phyloP scores from a whole-genome alignment of 2,797 vertebrate genomes.

The Botia almorhae region DNA sequence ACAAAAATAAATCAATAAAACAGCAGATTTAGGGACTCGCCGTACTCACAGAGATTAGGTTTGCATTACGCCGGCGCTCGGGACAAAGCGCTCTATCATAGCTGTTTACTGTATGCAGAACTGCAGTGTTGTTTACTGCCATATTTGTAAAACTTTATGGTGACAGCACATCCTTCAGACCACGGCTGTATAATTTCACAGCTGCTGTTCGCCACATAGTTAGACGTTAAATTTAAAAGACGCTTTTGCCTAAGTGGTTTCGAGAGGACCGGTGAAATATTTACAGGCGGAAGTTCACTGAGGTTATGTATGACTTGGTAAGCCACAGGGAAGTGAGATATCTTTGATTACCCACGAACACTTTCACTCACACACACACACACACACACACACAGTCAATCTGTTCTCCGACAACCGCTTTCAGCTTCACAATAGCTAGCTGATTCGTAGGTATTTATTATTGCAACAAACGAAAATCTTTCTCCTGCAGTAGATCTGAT shows the following conservation, averaged over 20 bases:
- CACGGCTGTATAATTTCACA: conserved; percentile 56
- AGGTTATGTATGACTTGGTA: conserved; percentile 64
- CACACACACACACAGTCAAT: not conserved
- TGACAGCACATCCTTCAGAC: conserved; percentile 43
- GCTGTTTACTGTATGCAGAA: conserved; percentile 26
- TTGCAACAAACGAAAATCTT: conserved; percentile 32
- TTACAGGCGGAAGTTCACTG: conserved; percentile 70
- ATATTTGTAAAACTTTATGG: conserved; percentile 32
- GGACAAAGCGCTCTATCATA: conserved; percentile 27
- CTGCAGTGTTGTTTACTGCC: conserved; percentile 41
- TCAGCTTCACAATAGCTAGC: not conserved
- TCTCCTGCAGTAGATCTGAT: conserved; percentile 26
- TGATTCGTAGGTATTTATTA: not conserved
- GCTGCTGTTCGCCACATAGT: conserved; percentile 49
- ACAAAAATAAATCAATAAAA: not conserved
- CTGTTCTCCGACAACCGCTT: not conserved
- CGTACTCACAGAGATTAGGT: not conserved
- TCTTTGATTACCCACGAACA: not conserved
- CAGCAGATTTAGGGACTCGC: not conserved
- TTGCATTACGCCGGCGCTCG: conserved; percentile 5
- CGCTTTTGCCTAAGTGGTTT: conserved; percentile 55
- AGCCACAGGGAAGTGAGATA: conserved; percentile 34
- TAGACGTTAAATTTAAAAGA: conserved; percentile 48
- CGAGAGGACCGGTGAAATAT: conserved; percentile 67
- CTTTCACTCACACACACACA: not conserved